Conservation (phyloP, 92 coral and sea anemone species). For the Porites rus region DNA sequence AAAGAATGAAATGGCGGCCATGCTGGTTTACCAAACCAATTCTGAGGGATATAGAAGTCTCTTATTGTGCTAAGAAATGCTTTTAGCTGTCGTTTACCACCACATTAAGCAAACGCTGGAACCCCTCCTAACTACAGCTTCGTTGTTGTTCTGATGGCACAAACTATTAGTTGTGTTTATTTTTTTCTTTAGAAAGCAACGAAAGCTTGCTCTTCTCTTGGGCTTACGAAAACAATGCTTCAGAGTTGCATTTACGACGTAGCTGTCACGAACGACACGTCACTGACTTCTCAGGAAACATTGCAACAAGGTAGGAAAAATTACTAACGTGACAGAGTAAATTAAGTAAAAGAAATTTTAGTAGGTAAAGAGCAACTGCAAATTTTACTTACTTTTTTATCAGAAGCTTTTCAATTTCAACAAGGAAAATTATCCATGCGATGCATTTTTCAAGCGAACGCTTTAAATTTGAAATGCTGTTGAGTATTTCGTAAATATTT, state of each 20-base stretch:
- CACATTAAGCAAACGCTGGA: background rate
- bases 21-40: background rate
- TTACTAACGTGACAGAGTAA: background rate
- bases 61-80: background rate
- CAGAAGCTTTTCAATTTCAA: background rate
- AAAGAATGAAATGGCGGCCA: no score
- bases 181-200: conserved; percentile 62
- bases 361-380: background rate
- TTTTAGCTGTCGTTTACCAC: background rate
- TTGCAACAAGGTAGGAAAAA: conserved; percentile 58
- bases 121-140: background rate
- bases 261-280: conserved; percentile 74
- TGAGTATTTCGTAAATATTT: background rate
- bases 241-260: conserved; percentile 80
- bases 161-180: background rate
- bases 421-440: background rate
- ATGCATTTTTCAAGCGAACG: background rate
- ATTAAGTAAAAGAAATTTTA: background rate
- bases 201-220: conserved; percentile 52
- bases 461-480: conserved; percentile 2
- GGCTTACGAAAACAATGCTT: conserved; percentile 55
- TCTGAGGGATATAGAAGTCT: background rate
- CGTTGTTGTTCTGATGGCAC: background rate
- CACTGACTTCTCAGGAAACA: conserved; percentile 67
- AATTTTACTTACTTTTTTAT: background rate